Evolutionary conservation across 64 coral and sea anemone species (phyloP), one percentile per base, ranked within the genome.

Genomic region (Actinia equina): DNA sequence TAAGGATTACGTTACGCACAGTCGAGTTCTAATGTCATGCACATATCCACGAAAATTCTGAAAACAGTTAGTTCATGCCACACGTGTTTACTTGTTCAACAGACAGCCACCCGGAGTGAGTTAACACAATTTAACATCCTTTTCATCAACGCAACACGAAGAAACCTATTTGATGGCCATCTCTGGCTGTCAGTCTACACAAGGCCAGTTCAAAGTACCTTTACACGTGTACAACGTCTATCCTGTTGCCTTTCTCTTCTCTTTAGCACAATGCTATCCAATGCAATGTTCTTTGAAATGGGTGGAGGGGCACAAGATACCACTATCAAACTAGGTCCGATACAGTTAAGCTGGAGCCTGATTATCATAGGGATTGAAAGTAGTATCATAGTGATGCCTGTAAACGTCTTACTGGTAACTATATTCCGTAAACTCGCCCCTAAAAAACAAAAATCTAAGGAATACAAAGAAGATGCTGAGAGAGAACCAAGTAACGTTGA

Each of bases 111-210:
- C 44, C 90, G 93, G 57, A 87, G 61, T 42, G 94, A 97, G 7
- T 88, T 97, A 44, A 93, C 94, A 42, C 85, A 88, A 61, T 97
- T 97, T 54, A 97, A 97, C 51, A 91, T 97, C 57, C 54, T 97
- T 16, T 97, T 97, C 82, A 91, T 89, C 0, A 97, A 97, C 37
- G 91, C 94, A 30, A 93, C 91, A 17, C 88, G 94, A 30, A 97
- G 91, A 80, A 97, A 93, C 63, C 94, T 97, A 7, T 58, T 97
- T 0, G 94, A 97, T 15, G 94, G 94, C 5, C 94, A 97, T 54
- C 82, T 97, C 71, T 97, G 94, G 94, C 81, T 97, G 4, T 97
- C 94, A 49, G 94, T 97, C 22, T 89, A 89, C 37, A 97, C 89
- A 17, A 92, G 92, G 69, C 94, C 94, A 11, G 80, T 85, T 18